Conservation (phyloP, 2,797 vertebrate species). For the Limnodromus scolopaceus region DNA sequence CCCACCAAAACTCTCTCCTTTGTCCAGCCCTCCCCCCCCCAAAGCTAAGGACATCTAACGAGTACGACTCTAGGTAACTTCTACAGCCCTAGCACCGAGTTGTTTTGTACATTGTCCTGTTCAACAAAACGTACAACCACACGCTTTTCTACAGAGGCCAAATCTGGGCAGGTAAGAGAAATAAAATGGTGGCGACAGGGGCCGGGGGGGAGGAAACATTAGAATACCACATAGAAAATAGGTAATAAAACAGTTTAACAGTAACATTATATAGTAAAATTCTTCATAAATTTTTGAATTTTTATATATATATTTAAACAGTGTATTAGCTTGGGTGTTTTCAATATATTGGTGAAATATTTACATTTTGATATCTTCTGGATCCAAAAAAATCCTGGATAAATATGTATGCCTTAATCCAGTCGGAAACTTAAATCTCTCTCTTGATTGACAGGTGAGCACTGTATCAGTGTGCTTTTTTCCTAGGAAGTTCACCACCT, state of each 20-base stretch:
- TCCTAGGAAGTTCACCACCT: slow-evolving; percentile 53
- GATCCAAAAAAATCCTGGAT: slow-evolving; percentile 80
- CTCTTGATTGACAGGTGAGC: slow-evolving; percentile 56
- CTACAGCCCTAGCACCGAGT: slow-evolving; percentile 74
- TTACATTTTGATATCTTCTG: slow-evolving; percentile 81
- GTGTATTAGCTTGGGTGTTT: slow-evolving; percentile 71
- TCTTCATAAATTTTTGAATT: slow-evolving; percentile 75
- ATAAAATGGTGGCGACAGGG: not conserved
- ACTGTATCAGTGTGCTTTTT: not conserved
- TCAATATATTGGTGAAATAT: slow-evolving; percentile 80
- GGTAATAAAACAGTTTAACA: slow-evolving; percentile 80
- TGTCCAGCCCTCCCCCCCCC: not conserved
- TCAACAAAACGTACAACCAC: slow-evolving; percentile 69
- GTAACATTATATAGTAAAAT: slow-evolving; percentile 82
- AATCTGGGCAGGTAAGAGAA: slow-evolving; percentile 64
- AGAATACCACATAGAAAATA: slow-evolving; percentile 81
- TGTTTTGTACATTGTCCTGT: slow-evolving; percentile 53
- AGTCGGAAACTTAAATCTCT: slow-evolving; percentile 58
- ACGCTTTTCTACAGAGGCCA: slow-evolving; percentile 75
- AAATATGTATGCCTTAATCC: slow-evolving; percentile 72
- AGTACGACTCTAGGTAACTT: slow-evolving; percentile 32
- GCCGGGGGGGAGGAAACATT: not conserved
- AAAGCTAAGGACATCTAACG: slow-evolving; percentile 37
- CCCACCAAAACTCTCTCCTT: slow-evolving; percentile 30
- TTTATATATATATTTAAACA: slow-evolving; percentile 71